Evolutionary conservation across 2,888 invertebrate genomes (phyloP), one percentile per base, ranked within the genome.

Genomic region (Labia minor): DNA sequence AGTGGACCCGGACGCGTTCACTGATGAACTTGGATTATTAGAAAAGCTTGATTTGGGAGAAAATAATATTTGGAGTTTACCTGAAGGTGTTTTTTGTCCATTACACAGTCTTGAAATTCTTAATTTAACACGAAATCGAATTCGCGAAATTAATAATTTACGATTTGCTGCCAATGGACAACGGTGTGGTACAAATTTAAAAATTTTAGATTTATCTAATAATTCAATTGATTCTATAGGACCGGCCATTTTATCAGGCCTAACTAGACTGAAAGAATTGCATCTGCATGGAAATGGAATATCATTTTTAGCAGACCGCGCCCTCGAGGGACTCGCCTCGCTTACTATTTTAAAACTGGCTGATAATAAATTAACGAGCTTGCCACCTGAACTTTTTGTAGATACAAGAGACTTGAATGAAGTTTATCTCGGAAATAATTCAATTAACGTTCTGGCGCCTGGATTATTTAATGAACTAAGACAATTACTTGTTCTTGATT

Each of bases 351-450:
- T 94, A 67, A 86, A 89, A 76, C 81, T 93, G 68, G 86, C 90
- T 65, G 87, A 90, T 77, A 94, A 94, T 78, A 85, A 86, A 72
- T 82, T 94, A 70, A 85, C 85, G 69, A 88, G 87, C 75, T 81
- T 93, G 70, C 92, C 92, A 19, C 89, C 90, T 1, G 89, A 90
- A 76, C 80, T 93, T 66, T 90, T 93, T 76, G 82, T 86, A 73
- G 90, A 90, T 74, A 85, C 88, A 37, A 83, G 86, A 72, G 87
- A 89, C 71, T 80, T 92, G 62, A 86, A 87, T 77, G 90, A 91
- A 78, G 85, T 92, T 74, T 88, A 90, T 76, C 78, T 92, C 67
- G 87, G 88, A 74, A 91, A 91, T 76, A 92, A 92, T 77, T 87
- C 88, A 37, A 85, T 92, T 68, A 87, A 87, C 73, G 89, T 90